Base-by-base conservation (phyloP, 2,888 invertebrate genomes). In the Microctonus hyperodae region DNA sequence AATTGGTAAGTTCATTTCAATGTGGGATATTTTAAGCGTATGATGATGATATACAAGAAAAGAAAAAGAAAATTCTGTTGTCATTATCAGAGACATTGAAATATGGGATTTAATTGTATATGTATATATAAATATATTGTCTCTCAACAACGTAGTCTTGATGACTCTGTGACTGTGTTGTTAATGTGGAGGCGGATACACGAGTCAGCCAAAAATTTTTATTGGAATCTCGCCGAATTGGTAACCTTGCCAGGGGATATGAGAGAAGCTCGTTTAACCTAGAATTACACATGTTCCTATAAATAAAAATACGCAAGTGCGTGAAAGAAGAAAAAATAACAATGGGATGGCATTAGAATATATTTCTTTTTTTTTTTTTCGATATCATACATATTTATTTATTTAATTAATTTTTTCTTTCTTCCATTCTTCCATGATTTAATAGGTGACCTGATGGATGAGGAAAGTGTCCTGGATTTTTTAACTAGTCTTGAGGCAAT, bases 381-480 rank as follows among this genome's bases (percentile, higher is more conserved):
- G 7, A 28, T 20, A 6, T 2, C 50, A 31, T n/a, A n/a, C n/a
- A n/a, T n/a, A n/a, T n/a, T n/a, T n/a, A n/a, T n/a, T n/a, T n/a
- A n/a, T n/a, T n/a, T n/a, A n/a, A n/a, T n/a, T n/a, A n/a, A n/a
- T n/a, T n/a, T n/a, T n/a, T 33, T 44, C 66, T 62, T 51, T 44
- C 28, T 10, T 50, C 31, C 28, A 60, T 60, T 64, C 37, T 53
- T 51, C 33, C 57, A 44, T 53, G 13, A 67, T 85, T 23, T 13
- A n/a, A 64, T 86, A 93, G 93, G 95, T 87, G 96, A 96, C 89
- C 88, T 96, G 85, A 95, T 95, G 95, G 95, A 96, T 86, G 96
- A 96, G 86, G 95, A 95, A 85, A 92, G 90, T 84, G 96, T 96
- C 75, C 87, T 96, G 84, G 95, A 96, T 87, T 96, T 96, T 87